Evolutionary conservation across 35 echinoderm and acorn worm species (phyloP).

Genomic region (Holothuria glaberrima): DNA sequence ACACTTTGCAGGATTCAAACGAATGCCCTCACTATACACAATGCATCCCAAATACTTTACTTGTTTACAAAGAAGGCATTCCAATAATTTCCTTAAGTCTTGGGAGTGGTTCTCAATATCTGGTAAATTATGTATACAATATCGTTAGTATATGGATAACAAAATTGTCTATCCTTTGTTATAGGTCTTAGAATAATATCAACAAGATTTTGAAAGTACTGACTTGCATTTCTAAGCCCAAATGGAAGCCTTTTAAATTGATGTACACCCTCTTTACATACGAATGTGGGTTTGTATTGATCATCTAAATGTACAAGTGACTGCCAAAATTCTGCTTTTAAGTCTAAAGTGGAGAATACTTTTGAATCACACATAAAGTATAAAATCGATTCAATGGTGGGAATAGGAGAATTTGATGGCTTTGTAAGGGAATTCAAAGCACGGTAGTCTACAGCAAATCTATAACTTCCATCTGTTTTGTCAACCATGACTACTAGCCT

Average conservation of each 20-base stretch:
- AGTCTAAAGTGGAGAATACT: too few species aligned
- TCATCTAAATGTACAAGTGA: background rate
- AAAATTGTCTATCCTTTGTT: conserved; percentile 7
- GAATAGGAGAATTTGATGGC: conserved; percentile 21
- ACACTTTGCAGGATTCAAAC: conserved; percentile 15
- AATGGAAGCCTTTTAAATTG: conserved; percentile 27
- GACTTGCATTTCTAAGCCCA: too few species aligned
- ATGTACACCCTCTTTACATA: background rate
- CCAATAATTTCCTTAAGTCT: background rate
- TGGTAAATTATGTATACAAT: background rate
- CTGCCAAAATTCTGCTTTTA: conserved; percentile 30
- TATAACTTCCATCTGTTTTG: background rate
- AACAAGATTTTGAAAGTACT: too few species aligned
- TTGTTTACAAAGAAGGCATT: background rate
- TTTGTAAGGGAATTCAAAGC: conserved; percentile 19
- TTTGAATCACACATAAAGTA: conserved; percentile 2
- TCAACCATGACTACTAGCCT: conserved; percentile 29
- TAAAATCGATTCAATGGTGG: background rate
- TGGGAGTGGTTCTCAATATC: background rate
- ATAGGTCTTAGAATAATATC: background rate
- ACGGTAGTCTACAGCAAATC: conserved; percentile 9
- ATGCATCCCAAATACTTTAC: conserved; percentile 12
- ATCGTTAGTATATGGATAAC: conserved; percentile 2
- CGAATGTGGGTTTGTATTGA: conserved; percentile 5
- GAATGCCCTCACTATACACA: too few species aligned